Evolutionary conservation across 2,797 vertebrate genomes (phyloP).

Genomic region (Chloroceryle inda): DNA sequence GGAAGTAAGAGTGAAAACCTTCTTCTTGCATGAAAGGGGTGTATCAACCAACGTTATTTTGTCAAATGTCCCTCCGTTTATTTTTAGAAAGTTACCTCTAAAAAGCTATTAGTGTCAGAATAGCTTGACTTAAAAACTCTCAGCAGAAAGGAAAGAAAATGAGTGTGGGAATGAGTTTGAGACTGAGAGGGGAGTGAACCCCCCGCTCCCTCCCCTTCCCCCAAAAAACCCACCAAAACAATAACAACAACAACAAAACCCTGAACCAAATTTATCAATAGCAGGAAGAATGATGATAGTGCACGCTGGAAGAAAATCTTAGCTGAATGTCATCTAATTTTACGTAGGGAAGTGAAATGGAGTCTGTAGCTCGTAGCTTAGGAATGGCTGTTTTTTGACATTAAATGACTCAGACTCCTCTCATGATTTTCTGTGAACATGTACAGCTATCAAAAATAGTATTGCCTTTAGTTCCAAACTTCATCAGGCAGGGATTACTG

Average conservation of each 20-base stretch:
- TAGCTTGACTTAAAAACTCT: neutral
- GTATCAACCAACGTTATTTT: neutral
- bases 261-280: neutral
- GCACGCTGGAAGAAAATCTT: neutral
- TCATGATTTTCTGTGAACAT: neutral
- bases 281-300: neutral
- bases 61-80: neutral
- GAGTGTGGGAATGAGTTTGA: neutral
- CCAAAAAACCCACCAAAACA: too few relatives aligned
- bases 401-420: neutral
- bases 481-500: neutral
- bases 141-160: neutral
- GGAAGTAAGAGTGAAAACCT: neutral
- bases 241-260: too few relatives aligned
- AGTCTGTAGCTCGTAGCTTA: neutral
- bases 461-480: neutral
- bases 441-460: neutral
- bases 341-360: neutral
- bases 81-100: neutral
- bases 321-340: neutral
- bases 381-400: neutral
- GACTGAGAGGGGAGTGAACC: neutral
- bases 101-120: neutral
- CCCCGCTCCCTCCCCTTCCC: too few relatives aligned
- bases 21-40: neutral